Percentiles rank a stretch among this genome's conserved stretches.
phyloP scores from a whole-genome alignment of 2,797 vertebrate genomes.

The Aldrovandia affinis region DNA sequence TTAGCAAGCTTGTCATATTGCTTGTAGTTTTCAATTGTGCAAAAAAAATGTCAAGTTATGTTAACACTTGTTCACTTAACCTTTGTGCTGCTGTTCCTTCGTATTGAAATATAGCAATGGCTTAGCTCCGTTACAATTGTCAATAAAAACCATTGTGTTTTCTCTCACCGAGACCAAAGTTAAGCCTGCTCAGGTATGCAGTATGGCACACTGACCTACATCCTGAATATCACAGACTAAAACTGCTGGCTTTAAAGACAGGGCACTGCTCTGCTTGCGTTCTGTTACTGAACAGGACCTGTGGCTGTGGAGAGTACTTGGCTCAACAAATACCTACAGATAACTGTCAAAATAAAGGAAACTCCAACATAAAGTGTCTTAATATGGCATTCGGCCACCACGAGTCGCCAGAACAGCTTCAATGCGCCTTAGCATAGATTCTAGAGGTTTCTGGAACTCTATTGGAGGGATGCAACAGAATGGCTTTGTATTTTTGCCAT shows the following conservation, averaged over 20 bases:
- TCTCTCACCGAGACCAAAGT: constrained; percentile 23
- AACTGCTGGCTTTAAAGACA: constrained; percentile 45
- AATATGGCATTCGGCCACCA: too few species aligned
- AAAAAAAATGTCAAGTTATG: not conserved
- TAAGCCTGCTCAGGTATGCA: constrained; percentile 6
- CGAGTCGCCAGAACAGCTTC: too few species aligned
- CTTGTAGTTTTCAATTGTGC: not conserved
- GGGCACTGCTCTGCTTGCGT: constrained; percentile 49
- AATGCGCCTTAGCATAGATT: too few species aligned
- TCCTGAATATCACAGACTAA: constrained; percentile 47
- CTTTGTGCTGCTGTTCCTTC: not conserved
- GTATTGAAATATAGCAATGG: not conserved
- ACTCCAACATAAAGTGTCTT: too few species aligned
- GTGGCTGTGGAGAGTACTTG: constrained; percentile 29
- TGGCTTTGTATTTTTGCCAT: too few species aligned
- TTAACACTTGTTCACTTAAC: constrained; percentile 2
- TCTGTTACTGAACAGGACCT: constrained; percentile 46
- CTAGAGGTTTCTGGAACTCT: too few species aligned
- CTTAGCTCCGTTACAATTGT: not conserved
- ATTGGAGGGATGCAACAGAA: too few species aligned
- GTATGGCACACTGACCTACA: constrained; percentile 44
- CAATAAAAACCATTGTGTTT: constrained; percentile 8
- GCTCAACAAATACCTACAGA: constrained; percentile 34
- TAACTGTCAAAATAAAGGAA: not conserved
- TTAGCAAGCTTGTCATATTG: not conserved